Percentiles rank a stretch among this genome's conserved stretches.
phyloP scores from a whole-genome alignment of 2,888 invertebrate species.

The Strigamia maritima region DNA sequence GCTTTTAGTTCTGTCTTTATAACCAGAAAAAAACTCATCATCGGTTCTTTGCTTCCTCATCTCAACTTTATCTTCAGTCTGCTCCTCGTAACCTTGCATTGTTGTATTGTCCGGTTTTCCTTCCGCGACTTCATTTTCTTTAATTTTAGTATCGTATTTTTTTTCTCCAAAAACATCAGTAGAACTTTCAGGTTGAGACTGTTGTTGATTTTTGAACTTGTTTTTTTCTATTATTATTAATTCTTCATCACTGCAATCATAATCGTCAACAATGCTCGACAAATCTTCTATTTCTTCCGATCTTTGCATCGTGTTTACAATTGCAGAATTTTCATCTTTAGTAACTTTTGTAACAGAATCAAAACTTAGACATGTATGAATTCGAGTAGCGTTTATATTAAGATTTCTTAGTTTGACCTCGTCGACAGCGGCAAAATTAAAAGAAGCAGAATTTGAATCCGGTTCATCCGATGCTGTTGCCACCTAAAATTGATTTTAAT shows the following conservation, averaged over 20 bases:
- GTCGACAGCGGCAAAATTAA: background rate
- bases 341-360: background rate
- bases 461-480: background rate
- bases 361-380: background rate
- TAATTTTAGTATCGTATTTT: background rate
- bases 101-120: background rate
- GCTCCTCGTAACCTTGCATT: background rate
- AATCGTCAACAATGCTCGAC: background rate
- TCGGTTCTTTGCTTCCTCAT: background rate
- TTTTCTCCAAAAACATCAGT: background rate
- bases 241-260: background rate
- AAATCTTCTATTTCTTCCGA: constrained; percentile 36
- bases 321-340: background rate
- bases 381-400: background rate
- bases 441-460: background rate
- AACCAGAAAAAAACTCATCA: background rate
- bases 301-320: background rate
- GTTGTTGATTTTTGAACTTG: background rate
- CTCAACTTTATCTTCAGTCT: background rate
- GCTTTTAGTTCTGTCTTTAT: constrained; percentile 3
- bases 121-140: background rate
- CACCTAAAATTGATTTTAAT: background rate
- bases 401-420: background rate
- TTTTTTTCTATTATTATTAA: background rate
- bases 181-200: background rate